Evolutionary conservation across 2,113 vertebrate genomes (phyloP).

Genomic region (Gracilinanus agilis): DNA sequence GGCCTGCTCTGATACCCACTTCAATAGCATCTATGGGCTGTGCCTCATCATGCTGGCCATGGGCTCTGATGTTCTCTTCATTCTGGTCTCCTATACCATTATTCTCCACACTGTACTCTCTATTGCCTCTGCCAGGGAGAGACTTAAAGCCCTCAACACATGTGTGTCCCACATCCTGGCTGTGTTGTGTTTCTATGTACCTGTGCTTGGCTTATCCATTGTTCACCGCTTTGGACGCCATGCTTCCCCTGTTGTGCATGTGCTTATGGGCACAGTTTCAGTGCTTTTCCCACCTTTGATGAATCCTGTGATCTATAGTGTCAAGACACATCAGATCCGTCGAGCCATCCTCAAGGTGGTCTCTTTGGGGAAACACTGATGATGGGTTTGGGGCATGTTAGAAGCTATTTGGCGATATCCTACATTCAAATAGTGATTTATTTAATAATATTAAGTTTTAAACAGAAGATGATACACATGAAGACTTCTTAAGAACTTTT

Average conservation of each 20-base stretch:
- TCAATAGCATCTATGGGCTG: constrained; percentile 32
- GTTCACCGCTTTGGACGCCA: too few relatives aligned
- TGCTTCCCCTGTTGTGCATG: neutral
- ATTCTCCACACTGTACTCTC: constrained; percentile 50
- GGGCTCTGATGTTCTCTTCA: constrained; percentile 24
- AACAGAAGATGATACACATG: too few relatives aligned
- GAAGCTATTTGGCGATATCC: too few relatives aligned
- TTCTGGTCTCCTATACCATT: constrained; percentile 25
- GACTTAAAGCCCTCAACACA: constrained; percentile 7
- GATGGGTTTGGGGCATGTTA: too few relatives aligned
- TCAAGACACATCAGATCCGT: neutral
- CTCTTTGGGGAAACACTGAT: too few relatives aligned
- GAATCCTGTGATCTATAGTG: constrained; percentile 35
- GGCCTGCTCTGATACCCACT: constrained; percentile 31
- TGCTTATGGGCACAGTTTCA: neutral
- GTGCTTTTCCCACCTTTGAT: neutral
- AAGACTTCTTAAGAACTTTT: too few relatives aligned
- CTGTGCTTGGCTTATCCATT: too few relatives aligned
- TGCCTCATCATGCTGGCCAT: neutral
- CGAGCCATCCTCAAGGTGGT: neutral
- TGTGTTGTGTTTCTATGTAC: neutral
- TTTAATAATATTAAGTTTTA: too few relatives aligned
- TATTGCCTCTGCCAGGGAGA: constrained; percentile 1
- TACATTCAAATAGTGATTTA: too few relatives aligned
- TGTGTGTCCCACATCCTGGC: constrained; percentile 48